Evolutionary conservation across 2,888 invertebrate species (phyloP), one percentile per base, ranked within the genome.

Genomic region (Kuschelorhynchus macadamiae): DNA sequence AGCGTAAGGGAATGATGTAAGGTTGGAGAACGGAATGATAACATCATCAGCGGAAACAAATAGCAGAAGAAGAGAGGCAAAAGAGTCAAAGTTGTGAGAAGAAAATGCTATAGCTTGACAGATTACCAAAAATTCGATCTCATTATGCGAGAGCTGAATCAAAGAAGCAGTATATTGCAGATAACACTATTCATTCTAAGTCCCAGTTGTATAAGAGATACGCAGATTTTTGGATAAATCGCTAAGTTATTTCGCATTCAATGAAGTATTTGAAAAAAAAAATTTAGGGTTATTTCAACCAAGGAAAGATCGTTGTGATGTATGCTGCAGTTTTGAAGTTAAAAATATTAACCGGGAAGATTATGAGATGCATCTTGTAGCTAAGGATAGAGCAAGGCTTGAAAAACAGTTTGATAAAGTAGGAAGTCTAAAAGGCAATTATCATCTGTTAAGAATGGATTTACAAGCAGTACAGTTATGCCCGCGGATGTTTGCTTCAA

Each of bases 221-320:
- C 5, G 25, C 25, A 30, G 7, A 25, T 25, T 25, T 25, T 25
- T 25, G 25, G 25, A 25, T 5, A 25, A 25, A 25, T 25, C 25
- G 7, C 25, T 25, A 5, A 25, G 25, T 25, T 25, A 25, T 25
- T 25, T 25, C 25, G 25, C 7, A 25, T 47, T 47, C 18, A 7
- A 20, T 20, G 49, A 47, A 12, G 12, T 47, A 9, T 47, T 47
- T 47, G 49, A 21, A 16, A 30, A 47, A 7, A 47, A 47, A n/a
- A 52, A 32, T 52, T 32, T 52, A n/a, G 52, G 33, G 12, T 7
- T 52, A 2, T 52, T 52, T 14, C 52, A 36, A 25, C 7, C 52
- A 33, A 52, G 25, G 7, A 25, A 25, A 7, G 25, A 25, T 25
- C 25, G 25, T 7, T 25, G 25, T 25, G 25, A 25, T 25, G 7